A percentile compares a stretch with the other conserved stretches of the same genome.
Conservation (phyloP, 1,140 invertebrate genomes). For the Trialeurodes vaporariorum region DNA sequence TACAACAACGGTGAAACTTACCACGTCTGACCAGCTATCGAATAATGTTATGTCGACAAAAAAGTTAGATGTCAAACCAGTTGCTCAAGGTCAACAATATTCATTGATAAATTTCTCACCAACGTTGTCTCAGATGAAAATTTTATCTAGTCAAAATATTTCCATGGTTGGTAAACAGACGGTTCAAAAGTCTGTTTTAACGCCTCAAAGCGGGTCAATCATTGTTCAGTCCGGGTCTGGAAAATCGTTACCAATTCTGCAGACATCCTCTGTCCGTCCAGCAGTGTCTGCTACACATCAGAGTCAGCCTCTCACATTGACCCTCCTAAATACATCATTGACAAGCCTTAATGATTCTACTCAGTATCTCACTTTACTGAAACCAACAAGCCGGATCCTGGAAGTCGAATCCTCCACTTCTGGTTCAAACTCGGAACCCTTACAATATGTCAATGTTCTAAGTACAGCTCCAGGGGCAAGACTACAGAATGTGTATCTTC, state of each 20-base stretch:
- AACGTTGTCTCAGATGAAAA: neutral
- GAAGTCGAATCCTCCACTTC: constrained; percentile 29
- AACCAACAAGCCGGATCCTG: constrained; percentile 26
- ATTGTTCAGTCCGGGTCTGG: neutral
- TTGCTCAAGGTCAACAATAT: neutral
- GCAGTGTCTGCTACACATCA: constrained; percentile 2
- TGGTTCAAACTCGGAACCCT: constrained; percentile 21
- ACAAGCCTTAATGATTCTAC: constrained; percentile 14
- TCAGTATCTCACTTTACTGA: constrained; percentile 16
- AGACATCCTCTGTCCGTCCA: constrained; percentile 4
- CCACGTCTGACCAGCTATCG: neutral
- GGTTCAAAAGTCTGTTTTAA: neutral
- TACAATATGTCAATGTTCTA: constrained; percentile 23
- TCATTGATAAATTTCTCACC: neutral
- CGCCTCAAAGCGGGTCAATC: neutral
- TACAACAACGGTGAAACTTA: neutral
- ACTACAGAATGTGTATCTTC: constrained; percentile 32
- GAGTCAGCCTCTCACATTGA: constrained; percentile 21
- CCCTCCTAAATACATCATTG: constrained; percentile 18
- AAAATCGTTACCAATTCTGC: constrained; percentile 14
- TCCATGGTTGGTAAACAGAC: neutral
- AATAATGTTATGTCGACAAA: neutral
- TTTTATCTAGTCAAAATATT: neutral
- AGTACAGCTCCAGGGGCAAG: constrained; percentile 23
- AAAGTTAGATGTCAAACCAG: neutral